Base-by-base conservation (phyloP, 2,113 vertebrate species). In the Osmerus mordax region DNA sequence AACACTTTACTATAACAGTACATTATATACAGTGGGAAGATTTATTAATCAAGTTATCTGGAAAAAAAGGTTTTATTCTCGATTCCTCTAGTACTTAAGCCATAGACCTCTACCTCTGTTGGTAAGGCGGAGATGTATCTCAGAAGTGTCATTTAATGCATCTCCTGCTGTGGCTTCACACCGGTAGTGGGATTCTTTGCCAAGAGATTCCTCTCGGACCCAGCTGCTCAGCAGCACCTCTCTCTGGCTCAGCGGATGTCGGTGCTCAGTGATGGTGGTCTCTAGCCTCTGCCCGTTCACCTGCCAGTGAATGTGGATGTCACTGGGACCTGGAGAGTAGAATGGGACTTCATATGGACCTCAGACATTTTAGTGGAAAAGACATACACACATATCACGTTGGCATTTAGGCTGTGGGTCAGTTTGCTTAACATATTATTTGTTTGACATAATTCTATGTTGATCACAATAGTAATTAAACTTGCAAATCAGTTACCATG, bases 181-280 rank as follows among this genome's bases (percentile, higher is more conserved):
- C 69, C 85, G 75, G 79, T 96, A 99, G 53, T 89, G 89, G 6
- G 95, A 81, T 3, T 94, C 92, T 75, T 91, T 90, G 67, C 68
- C 76, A 63, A 95, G 65, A 1, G 92, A 78, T 1, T 94, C 93
- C 66, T 86, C 87, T 80, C 78, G 90, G 69, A 98, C 83, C 97
- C 96, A 97, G 86, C 95, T 98, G 89, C 95, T 92, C 74, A 92
- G 86, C 0, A 96, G 91, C 7, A 90, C 74, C 74, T 82, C 86
- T 61, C 87, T 92, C n/a, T 88, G 87, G 3, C 84, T 80, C 74
- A 97, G 77, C 0, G 0, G 13, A 0, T 83, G 89, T 60, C 89
- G 91, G 76, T 94, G 88, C 76, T 93, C 90, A 0, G 60, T 90
- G 62, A 92, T 66, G 11, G 89, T 91, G 0, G 67, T 80, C 67